Base-by-base conservation (phyloP, 2,888 invertebrate genomes). In the Drosophila rubida region DNA sequence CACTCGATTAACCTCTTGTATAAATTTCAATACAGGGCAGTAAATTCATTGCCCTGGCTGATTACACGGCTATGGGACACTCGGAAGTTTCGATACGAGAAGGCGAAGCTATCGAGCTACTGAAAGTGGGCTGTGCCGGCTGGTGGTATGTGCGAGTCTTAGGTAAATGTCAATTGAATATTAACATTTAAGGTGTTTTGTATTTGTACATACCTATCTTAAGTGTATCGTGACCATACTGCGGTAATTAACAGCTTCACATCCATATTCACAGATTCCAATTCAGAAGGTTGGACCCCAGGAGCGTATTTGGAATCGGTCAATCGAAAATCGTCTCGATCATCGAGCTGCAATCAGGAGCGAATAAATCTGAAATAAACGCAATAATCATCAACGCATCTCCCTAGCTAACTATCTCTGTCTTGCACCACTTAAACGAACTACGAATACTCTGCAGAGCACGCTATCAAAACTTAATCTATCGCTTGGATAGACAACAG, bases 121-220 rank as follows among this genome's bases (percentile, higher is more conserved):
- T 97, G 80, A 97, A 97, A 93, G 96, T 97, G 81, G 98, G 98
- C 90, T 97, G 97, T 93, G 97, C 97, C 80, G 98, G 98, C 80
- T 98, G 98, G 98, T 98, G 98, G 98, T 97, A 96, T 93, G 97
- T 98, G 90, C 95, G 96, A 89, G 94, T 96, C 62, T 93, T 96
- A 91, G 96, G 96, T 95, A 92, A 91, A 58, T 76, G 25, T 45
- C 27, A 9, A 27, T 41, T 0, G 35, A 19, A 19, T 19, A 2
- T 30, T 14, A 50, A 37, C 22, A 22, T 4, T 35, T 8, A 8
- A 13, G 16, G 54, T 32, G 42, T 54, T 54, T 32, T 23, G 19
- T 19, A 16, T n/a, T 4, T 25, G 19, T 32, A 5, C 13, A 13
- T 5, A 14, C 3, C 14, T n/a, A 11, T n/a, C 7, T 19, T n/a